A percentile compares a stretch with the other conserved stretches of the same genome.
phyloP scores from a whole-genome alignment of 2,113 vertebrate genomes.

The Triplophysa tibetana region DNA sequence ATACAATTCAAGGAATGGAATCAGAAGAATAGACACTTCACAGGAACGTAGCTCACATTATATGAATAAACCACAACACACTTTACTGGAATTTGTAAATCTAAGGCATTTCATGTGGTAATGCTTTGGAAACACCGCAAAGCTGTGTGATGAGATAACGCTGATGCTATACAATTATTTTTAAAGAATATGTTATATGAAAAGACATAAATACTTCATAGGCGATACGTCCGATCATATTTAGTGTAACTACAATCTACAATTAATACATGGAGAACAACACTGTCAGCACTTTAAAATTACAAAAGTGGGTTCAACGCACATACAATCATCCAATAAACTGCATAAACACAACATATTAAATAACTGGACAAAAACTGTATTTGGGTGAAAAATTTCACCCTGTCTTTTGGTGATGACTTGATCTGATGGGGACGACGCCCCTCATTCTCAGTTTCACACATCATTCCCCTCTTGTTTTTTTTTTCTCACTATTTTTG shows the following conservation, averaged over 20 bases:
- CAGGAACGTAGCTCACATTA: slow-evolving; percentile 44
- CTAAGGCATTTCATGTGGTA: background rate
- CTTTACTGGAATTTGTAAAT: background rate
- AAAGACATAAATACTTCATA: background rate
- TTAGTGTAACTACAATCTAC: background rate
- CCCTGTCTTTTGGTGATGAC: background rate
- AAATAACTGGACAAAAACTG: slow-evolving; percentile 40
- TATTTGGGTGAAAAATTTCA: background rate
- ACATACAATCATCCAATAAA: background rate
- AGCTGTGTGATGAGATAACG: background rate
- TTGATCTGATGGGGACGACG: background rate
- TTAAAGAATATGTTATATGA: background rate
- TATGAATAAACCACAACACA: background rate
- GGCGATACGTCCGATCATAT: background rate
- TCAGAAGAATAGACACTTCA: slow-evolving; percentile 13
- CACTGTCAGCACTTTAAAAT: too few species aligned
- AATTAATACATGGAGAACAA: too few species aligned
- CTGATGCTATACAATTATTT: background rate
- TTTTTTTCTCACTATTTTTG: background rate
- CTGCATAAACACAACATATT: slow-evolving; percentile 12
- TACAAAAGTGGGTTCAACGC: slow-evolving; percentile 6
- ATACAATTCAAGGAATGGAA: background rate
- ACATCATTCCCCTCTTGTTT: background rate
- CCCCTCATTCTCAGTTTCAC: background rate
- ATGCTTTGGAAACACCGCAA: background rate